A percentile compares a stretch with the other conserved stretches of the same genome.
phyloP scores from a whole-genome alignment of 2,888 invertebrate species.

The Drosophila anceps region DNA sequence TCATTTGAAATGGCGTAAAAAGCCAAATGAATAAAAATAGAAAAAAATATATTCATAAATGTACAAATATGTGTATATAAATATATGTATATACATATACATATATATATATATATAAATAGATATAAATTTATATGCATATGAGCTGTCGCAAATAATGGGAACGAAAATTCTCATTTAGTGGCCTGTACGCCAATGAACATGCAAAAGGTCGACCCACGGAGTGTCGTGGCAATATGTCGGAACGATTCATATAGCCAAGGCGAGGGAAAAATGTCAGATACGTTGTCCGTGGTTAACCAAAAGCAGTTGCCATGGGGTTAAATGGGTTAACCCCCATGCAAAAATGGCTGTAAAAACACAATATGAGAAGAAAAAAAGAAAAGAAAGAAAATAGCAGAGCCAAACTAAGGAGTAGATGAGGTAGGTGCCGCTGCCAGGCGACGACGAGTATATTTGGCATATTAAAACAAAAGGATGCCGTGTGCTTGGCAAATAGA shows the following conservation, averaged over 20 bases:
- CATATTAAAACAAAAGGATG: conserved; percentile 76
- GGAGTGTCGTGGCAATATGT: conserved; percentile 70
- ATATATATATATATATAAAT: conserved; percentile 11
- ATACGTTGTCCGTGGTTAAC: conserved; percentile 73
- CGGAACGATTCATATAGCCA: conserved; percentile 28
- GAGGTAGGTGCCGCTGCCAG: conserved; percentile 48
- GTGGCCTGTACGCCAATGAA: conserved; percentile 58
- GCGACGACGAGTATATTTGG: conserved; percentile 73
- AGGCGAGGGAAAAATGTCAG: conserved; percentile 61
- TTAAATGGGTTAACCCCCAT: conserved; percentile 75
- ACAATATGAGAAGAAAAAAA: conserved; percentile 22
- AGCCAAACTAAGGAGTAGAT: conserved; percentile 15
- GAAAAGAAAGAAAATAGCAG: conserved; percentile 7
- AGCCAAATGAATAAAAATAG: conserved; percentile 19
- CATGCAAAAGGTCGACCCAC: conserved; percentile 78
- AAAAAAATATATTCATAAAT: conserved; percentile 17
- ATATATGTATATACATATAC: conserved; percentile 3
- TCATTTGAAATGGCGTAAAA: not conserved
- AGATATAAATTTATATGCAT: conserved; percentile 3
- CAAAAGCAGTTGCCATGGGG: conserved; percentile 69
- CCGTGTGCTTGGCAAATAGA: conserved; percentile 76
- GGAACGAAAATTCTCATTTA: conserved; percentile 28
- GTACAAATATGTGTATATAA: conserved; percentile 4
- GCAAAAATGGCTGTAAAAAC: conserved; percentile 55
- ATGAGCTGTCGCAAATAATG: conserved; percentile 18